Conservation (phyloP, 2,888 invertebrate genomes). For the Anorthoa munda region DNA sequence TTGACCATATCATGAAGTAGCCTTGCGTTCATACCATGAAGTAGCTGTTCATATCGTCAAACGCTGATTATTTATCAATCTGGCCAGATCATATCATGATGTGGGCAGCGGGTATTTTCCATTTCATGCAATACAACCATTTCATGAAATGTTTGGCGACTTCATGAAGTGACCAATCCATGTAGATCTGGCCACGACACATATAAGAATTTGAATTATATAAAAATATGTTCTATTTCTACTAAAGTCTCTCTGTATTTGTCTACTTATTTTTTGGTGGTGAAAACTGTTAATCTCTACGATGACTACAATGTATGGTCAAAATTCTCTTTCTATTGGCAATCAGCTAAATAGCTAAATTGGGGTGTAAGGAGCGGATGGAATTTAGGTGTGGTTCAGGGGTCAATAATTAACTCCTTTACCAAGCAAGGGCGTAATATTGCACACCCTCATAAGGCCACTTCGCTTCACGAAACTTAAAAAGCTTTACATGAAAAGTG, state of each 20-base stretch:
- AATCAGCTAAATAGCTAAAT: conserved; percentile 41
- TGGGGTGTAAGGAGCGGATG: conserved; percentile 43
- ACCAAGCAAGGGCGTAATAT: conserved; percentile 54
- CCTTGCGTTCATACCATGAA: no score
- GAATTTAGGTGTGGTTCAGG: conserved; percentile 44
- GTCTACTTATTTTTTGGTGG: conserved; percentile 17
- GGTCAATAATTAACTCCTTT: conserved; percentile 53
- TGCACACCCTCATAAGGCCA: conserved; percentile 51
- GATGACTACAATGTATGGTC: conserved; percentile 29
- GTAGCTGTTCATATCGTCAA: no score
- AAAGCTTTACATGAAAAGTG: not conserved
- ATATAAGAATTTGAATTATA: conserved; percentile 15
- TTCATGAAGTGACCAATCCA: no score
- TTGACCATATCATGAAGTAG: no score
- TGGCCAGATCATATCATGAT: no score
- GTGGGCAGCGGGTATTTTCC: no score
- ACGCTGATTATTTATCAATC: no score
- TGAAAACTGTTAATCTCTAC: conserved; percentile 32
- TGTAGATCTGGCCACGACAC: no score
- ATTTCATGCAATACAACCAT: no score
- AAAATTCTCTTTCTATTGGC: conserved; percentile 43
- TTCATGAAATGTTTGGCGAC: no score
- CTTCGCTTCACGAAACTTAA: not conserved
- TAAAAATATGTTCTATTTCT: conserved; percentile 28
- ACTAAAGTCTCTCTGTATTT: conserved; percentile 40